Conservation (phyloP, 2,797 vertebrate genomes). For the Halcyon smyrnensis region DNA sequence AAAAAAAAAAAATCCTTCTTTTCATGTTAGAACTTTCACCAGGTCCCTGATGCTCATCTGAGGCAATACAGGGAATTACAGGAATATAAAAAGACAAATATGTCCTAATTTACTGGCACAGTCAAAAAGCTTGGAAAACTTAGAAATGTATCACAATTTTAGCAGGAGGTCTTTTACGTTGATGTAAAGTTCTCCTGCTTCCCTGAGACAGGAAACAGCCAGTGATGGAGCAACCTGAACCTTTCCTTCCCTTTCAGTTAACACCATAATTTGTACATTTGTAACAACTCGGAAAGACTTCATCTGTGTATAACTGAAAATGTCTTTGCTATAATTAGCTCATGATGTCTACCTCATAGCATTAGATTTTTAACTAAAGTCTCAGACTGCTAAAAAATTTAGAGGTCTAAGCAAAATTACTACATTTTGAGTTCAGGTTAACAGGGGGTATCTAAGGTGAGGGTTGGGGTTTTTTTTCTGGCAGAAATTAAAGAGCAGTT, state of each 20-base stretch:
- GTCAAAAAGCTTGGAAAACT: background rate
- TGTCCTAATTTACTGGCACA: background rate
- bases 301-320: background rate
- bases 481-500: background rate
- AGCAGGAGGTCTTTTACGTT: background rate
- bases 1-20: background rate
- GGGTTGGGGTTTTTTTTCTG: too few relatives aligned
- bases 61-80: background rate
- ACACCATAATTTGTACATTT: background rate
- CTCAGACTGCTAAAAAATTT: background rate
- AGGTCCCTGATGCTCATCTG: background rate
- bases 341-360: fast-evolving
- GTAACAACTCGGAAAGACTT: background rate
- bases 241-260: background rate
- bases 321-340: background rate
- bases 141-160: background rate
- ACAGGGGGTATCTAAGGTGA: fast-evolving
- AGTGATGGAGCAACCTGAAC: background rate
- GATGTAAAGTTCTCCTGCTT: background rate
- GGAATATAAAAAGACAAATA: background rate
- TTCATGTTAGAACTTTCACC: background rate
- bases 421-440: background rate
- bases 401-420: fast-evolving
- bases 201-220: background rate
- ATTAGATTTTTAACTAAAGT: background rate